Conservation (phyloP, 2,888 invertebrate genomes). For the Cenopis cana region DNA sequence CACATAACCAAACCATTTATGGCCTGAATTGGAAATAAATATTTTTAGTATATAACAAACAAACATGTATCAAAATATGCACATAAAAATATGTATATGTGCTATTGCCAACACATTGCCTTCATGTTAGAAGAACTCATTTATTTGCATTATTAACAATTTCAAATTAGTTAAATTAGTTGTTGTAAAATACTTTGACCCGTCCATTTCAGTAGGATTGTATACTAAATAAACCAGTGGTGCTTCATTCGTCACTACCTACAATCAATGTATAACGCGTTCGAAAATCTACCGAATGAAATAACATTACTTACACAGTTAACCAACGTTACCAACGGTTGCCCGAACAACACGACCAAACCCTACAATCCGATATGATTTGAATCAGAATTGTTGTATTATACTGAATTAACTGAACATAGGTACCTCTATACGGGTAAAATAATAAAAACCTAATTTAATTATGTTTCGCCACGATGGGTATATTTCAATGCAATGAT, state of each 20-base stretch:
- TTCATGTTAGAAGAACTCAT: neutral
- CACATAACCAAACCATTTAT: no score
- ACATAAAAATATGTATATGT: neutral
- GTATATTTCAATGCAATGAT: neutral
- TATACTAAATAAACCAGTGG: slow-evolving; percentile 22
- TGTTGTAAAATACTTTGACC: slow-evolving; percentile 28
- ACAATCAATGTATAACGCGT: neutral
- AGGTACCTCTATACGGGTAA: no score
- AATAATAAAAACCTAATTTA: neutral
- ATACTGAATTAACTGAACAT: no score
- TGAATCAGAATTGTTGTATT: no score
- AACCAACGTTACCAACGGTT: no score
- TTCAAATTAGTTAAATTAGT: neutral
- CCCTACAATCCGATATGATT: neutral
- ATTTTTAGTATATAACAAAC: no score
- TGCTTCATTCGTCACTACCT: slow-evolving; percentile 28
- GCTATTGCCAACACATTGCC: neutral
- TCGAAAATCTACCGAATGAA: slow-evolving; percentile 7
- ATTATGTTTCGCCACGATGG: neutral
- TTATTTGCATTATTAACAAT: neutral
- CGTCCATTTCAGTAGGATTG: slow-evolving; percentile 39
- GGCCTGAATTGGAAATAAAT: no score
- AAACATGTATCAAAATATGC: no score
- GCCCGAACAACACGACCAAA: neutral
- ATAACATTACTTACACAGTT: neutral